These are phyloP conservation scores for Trissolcus brochymenae DNA, from an alignment of 2,888 invertebrate species.

Conservation along the genomic window DNA sequence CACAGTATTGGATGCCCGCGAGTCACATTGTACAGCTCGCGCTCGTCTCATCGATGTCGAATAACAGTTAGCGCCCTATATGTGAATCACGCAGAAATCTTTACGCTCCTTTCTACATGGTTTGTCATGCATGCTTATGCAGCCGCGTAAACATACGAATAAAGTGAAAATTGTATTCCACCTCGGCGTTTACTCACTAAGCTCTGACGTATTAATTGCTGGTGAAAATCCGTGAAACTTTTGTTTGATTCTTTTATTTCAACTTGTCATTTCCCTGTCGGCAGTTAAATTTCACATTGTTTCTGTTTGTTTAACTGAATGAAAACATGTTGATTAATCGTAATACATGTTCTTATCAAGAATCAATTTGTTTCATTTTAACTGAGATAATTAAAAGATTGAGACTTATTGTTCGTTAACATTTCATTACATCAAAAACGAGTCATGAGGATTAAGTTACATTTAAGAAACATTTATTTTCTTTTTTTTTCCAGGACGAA, in stretches of 20 bases:
- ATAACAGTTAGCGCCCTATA: constrained; percentile 73
- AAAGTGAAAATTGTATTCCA: constrained; percentile 67
- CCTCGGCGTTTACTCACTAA: constrained; percentile 41
- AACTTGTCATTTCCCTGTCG: not conserved
- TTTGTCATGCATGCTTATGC: constrained; percentile 66
- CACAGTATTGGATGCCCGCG: constrained; percentile 25
- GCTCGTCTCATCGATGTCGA: constrained; percentile 63
- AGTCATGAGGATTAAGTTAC: no score
- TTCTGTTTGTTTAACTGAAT: no score
- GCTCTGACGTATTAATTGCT: constrained; percentile 62
- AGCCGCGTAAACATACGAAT: constrained; percentile 43
- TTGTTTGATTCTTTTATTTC: constrained; percentile 33
- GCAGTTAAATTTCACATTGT: no score
- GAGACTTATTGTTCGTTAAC: no score
- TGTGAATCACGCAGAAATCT: constrained; percentile 72
- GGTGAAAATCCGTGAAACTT: constrained; percentile 64
- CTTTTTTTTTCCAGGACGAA: no score
- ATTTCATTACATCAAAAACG: no score
- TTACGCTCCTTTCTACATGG: constrained; percentile 65
- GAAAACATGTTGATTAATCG: no score
- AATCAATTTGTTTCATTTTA: no score
- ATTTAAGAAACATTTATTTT: no score
- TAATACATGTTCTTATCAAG: no score
- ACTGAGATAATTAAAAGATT: no score
- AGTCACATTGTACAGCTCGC: constrained; percentile 41